Evolutionary conservation across 2,113 vertebrate genomes (phyloP), one percentile per base, ranked within the genome.

Genomic region (Burhinus bistriatus): DNA sequence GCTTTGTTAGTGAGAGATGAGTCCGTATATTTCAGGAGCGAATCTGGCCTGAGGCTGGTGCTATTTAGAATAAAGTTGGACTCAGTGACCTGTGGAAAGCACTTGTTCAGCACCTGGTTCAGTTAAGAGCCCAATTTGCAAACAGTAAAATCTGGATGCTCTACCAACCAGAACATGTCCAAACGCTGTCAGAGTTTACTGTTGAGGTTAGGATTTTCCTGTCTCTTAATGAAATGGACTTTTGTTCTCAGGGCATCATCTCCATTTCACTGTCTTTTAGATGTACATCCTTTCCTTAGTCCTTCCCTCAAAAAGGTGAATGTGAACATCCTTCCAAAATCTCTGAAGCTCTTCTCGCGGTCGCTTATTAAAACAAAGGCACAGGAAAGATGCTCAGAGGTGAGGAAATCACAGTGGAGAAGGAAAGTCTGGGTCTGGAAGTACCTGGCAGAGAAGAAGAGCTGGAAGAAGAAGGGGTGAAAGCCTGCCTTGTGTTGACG

Each of bases 91-190:
- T 94, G 95, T 82, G 89, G 69, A 82, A 94, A 95, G 58, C 88
- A 62, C 82, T 96, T 86, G 82, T 88, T 91, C 66, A 94, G 95
- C 92, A 94, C 93, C 87, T 70, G 96, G 93, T 94, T 93, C 54
- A 58, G 87, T 15, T 77, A 81, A 93, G 79, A 95, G 85, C 58
- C 87, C 83, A 25, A 2, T 52, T 34, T 93, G 77, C 65, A 81
- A 91, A 81, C 76, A 83, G 83, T 89, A 70, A 93, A 92, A 70
- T 89, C 83, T 91, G 91, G 76, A 75, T 82, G 72, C 61, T 93
- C 93, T 40, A 64, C 69, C 57, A 78, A 93, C 47, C 77, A 95
- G 69, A 87, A 70, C 77, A 8, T 0, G 12, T 51, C 59, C 89
- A 79, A 79, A 91, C 3, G 1, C 69, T 55, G 42, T 36, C 52